Base-by-base conservation (phyloP, 1,140 invertebrate genomes). In the Drosophila sproati region DNA sequence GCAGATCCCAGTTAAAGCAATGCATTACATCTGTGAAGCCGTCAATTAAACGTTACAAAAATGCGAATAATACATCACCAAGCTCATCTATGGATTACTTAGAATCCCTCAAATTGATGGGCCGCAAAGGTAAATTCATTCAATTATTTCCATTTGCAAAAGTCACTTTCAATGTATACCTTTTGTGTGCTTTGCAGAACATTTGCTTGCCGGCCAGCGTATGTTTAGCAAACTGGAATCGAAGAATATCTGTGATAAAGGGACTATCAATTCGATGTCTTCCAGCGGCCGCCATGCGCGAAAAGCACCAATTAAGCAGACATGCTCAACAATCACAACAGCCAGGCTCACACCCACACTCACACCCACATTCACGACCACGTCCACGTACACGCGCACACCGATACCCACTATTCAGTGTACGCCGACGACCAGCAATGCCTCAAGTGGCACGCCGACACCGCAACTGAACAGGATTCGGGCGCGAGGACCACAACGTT, bases 161-260 rank as follows among this genome's bases (percentile, higher is more conserved):
- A 34, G 10, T 43, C n/a, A 4, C 34, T 34, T n/a, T 43, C 3
- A 5, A 32, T 12, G 43, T 20, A 20, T 28, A 39, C 1, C 29
- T 3, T 41, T 48, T n/a, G 2, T 28, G 48, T 59, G 1, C 4
- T 31, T 31, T 66, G 39, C 35, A 87, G 83, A 87, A 64, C 83
- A 87, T 51, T 71, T 66, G 12, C 66, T 74, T 28, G 83, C 85
- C 4, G 66, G 80, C 20, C 66, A 79, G 43, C 64, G 76, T 10
- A 87, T 87, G 83, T 87, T 87, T 12, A 80, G 69, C 12, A 87
- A 87, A 62, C 45, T 83, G 37, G 77, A 83, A 2, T 62, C 73
- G 2, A 83, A 55, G 50, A 80, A 66, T 20, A 68, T 71, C 63
- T 70, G 71, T 70, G 72, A 77, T 72, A 69, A 31, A 69, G 48